phyloP scores from a whole-genome alignment of 2,113 vertebrate species.

The Psephotus haematonotus region DNA sequence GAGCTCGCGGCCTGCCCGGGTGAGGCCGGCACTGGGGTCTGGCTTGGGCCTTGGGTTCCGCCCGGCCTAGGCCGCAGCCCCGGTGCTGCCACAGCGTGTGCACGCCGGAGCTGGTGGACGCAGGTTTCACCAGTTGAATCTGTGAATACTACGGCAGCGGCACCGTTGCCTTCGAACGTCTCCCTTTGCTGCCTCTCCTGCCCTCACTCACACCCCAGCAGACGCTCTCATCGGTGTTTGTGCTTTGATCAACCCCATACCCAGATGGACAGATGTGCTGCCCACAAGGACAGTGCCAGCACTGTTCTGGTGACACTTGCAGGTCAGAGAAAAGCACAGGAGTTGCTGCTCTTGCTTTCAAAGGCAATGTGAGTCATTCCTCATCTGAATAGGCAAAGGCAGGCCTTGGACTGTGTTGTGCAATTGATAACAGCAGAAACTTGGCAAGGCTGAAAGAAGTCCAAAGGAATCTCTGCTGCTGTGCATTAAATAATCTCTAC shows the following conservation, averaged over 20 bases:
- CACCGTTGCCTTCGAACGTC: too few species aligned
- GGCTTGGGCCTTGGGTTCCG: neutral
- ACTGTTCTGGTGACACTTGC: neutral
- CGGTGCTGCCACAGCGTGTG: neutral
- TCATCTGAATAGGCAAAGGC: neutral
- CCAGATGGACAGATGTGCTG: fast-evolving
- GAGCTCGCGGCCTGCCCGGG: neutral
- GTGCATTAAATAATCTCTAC: neutral
- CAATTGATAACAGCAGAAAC: neutral
- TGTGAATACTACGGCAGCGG: neutral
- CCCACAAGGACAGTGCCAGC: neutral
- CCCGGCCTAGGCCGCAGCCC: neutral
- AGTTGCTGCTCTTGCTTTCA: neutral
- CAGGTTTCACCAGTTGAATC: too few species aligned
- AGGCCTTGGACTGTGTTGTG: neutral
- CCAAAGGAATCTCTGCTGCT: neutral
- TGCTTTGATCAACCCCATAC: neutral
- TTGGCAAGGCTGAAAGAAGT: neutral
- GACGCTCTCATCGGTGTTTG: fast-evolving
- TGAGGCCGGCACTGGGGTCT: neutral
- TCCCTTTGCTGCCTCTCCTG: neutral
- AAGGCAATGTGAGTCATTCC: fast-evolving
- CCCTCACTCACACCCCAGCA: fast-evolving
- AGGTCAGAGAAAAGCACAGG: fast-evolving
- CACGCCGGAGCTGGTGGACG: neutral